phyloP scores from a whole-genome alignment of 2,797 vertebrate species.

The Melanotaenia nigrans region DNA sequence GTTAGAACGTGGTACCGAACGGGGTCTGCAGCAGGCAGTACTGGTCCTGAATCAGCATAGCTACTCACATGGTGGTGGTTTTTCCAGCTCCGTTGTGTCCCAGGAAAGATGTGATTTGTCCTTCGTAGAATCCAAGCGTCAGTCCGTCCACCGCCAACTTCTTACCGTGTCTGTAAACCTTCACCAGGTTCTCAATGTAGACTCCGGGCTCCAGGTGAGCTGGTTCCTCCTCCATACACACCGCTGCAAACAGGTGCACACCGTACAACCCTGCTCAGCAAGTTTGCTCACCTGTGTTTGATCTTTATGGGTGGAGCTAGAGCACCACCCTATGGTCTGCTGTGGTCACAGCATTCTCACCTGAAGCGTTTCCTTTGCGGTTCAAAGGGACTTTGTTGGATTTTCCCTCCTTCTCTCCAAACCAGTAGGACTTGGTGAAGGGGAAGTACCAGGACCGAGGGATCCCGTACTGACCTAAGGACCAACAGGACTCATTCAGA shows the following conservation, averaged over 20 bases:
- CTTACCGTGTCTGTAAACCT: conserved; percentile 93
- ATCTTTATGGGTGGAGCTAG: background rate
- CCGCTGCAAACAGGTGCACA: conserved; percentile 68
- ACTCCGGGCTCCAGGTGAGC: conserved; percentile 90
- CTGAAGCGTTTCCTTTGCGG: conserved; percentile 81
- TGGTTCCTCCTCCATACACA: conserved; percentile 93
- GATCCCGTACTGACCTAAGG: conserved; percentile 94
- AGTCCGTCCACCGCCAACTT: conserved; percentile 95
- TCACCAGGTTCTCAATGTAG: conserved; percentile 94
- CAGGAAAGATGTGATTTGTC: conserved; percentile 96
- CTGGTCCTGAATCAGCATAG: background rate
- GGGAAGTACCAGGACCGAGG: conserved; percentile 95
- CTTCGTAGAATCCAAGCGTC: conserved; percentile 94
- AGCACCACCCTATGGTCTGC: background rate
- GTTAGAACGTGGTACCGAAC: no score
- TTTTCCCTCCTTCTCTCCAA: conserved; percentile 82
- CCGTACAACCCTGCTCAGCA: background rate
- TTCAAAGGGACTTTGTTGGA: conserved; percentile 62
- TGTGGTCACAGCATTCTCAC: conserved; percentile 68
- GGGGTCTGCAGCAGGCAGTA: no score
- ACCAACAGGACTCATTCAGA: background rate
- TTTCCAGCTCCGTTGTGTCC: conserved; percentile 98
- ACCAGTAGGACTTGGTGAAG: conserved; percentile 94
- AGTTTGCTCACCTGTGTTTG: background rate
- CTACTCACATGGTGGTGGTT: conserved; percentile 96